These are phyloP conservation scores for Andrena minutula DNA, from an alignment of 2,888 invertebrate genomes.

Conservation along the genomic window DNA sequence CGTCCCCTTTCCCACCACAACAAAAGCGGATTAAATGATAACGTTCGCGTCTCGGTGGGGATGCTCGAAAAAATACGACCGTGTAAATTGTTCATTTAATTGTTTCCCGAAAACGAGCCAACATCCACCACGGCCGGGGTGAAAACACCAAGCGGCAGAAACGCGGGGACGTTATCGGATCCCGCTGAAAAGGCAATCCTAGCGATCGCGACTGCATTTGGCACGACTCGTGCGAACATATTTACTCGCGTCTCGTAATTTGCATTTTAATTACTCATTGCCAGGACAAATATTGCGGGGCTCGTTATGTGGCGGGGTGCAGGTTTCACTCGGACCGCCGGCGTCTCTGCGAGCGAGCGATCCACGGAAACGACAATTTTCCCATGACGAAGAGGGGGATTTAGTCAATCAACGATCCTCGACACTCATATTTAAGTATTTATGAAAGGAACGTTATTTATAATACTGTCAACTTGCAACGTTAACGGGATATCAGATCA, in stretches of 20 bases:
- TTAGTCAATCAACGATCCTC: background rate
- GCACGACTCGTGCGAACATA: slow-evolving; percentile 75
- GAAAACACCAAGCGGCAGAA: slow-evolving; percentile 33
- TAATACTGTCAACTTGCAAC: background rate
- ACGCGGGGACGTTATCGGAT: slow-evolving; percentile 53
- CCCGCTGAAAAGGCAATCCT: slow-evolving; percentile 70
- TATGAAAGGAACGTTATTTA: too few species aligned
- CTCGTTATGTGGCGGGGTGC: slow-evolving; percentile 71
- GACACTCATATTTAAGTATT: background rate
- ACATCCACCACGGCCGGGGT: slow-evolving; percentile 3
- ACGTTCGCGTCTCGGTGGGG: background rate
- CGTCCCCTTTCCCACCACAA: too few species aligned
- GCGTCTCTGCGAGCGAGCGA: slow-evolving; percentile 38
- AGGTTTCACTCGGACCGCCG: slow-evolving; percentile 55
- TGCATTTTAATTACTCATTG: slow-evolving; percentile 82
- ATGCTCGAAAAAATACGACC: background rate
- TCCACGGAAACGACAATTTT: slow-evolving; percentile 45
- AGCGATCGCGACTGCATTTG: slow-evolving; percentile 71
- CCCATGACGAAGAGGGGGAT: background rate
- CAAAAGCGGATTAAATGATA: background rate
- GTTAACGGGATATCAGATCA: background rate
- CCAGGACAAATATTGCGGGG: slow-evolving; percentile 78
- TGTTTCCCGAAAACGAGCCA: slow-evolving; percentile 10
- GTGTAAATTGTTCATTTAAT: slow-evolving; percentile 33
- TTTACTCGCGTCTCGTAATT: slow-evolving; percentile 76